A percentile compares a stretch with the other conserved stretches of the same genome.
Evolutionary conservation across 2,888 invertebrate species (phyloP).

Genomic region (Dyspetes luteomarginatus): DNA sequence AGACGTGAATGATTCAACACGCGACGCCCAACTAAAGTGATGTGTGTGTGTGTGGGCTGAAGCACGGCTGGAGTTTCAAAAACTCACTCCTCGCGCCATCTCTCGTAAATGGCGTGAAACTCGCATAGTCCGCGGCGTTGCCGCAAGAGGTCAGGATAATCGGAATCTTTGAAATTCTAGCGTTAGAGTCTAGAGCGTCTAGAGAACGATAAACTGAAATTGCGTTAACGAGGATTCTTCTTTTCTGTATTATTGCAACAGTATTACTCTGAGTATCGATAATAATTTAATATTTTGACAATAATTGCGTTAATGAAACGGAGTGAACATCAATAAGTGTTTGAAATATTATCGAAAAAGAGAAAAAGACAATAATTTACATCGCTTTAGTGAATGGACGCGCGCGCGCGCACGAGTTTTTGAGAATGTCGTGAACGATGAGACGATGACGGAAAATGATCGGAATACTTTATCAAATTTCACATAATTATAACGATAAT

Average conservation of each 20-base stretch:
- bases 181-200: too few species aligned
- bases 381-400: too few species aligned
- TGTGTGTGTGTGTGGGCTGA: slow-evolving; percentile 2
- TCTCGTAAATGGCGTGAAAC: not conserved
- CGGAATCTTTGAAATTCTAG: not conserved
- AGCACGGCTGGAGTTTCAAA: not conserved
- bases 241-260: not conserved
- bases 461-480: slow-evolving; percentile 29
- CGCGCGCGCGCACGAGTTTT: too few species aligned
- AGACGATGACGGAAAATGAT: not conserved
- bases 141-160: not conserved
- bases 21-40: slow-evolving; percentile 11
- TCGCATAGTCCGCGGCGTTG: not conserved
- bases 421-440: not conserved
- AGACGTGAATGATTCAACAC: slow-evolving; percentile 51
- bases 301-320: not conserved
- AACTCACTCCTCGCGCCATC: not conserved
- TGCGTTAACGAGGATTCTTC: not conserved
- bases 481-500: slow-evolving; percentile 19
- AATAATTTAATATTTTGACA: not conserved
- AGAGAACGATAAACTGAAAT: not conserved
- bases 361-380: too few species aligned
- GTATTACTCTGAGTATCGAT: not conserved
- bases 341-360: too few species aligned
- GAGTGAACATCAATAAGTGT: not conserved